Conservation (phyloP, 2,888 invertebrate species). For the Piscicola geometra region DNA sequence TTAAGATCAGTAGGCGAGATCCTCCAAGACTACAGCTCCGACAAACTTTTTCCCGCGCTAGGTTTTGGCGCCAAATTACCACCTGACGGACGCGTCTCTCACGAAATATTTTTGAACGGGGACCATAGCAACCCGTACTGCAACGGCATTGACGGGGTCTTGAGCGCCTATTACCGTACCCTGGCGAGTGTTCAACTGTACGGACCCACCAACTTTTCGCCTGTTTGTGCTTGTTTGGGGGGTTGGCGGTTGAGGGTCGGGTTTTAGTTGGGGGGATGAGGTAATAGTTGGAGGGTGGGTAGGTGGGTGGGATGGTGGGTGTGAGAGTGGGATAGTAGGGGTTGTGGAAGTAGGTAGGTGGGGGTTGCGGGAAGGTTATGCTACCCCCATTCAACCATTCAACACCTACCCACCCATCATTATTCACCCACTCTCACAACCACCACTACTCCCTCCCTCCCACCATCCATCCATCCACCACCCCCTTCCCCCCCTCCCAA, state of each 20-base stretch:
- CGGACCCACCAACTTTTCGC: constrained; percentile 55
- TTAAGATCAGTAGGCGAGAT: constrained; percentile 58
- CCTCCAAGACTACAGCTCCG: constrained; percentile 58
- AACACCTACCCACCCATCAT: no score
- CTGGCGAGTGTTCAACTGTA: constrained; percentile 51
- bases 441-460: not conserved
- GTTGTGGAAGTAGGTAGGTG: no score
- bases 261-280: no score
- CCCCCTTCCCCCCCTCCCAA: not conserved
- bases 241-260: no score
- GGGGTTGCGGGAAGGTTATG: no score
- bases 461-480: not conserved
- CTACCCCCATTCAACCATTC: no score
- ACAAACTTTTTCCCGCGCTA: constrained; percentile 60
- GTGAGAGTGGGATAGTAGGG: no score
- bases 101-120: constrained; percentile 61
- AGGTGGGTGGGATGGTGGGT: no score
- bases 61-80: constrained; percentile 61
- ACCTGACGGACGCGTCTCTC: constrained; percentile 58
- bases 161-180: constrained; percentile 51
- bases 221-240: constrained; percentile 36
- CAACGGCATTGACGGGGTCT: constrained; percentile 46
- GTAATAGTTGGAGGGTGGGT: no score
- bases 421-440: not conserved
- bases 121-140: constrained; percentile 60